These are phyloP conservation scores for Aricia artaxerxes DNA, from an alignment of 2,888 invertebrate species.

Conservation along the genomic window DNA sequence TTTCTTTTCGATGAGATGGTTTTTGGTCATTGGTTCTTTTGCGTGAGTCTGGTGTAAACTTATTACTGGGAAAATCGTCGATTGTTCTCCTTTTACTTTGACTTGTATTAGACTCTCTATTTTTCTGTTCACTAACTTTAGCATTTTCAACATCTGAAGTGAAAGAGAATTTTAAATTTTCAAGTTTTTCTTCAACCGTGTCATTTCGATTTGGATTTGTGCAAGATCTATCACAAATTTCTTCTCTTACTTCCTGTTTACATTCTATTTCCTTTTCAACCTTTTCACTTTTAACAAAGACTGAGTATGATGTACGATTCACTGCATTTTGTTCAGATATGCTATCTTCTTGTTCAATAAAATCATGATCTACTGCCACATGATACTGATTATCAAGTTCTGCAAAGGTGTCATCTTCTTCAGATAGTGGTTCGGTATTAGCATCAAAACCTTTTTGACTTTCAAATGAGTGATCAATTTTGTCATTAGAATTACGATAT, in stretches of 20 bases:
- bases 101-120: conserved; percentile 42
- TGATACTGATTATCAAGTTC: conserved; percentile 73
- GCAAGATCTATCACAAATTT: background rate
- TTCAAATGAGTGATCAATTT: conserved; percentile 41
- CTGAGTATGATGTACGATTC: conserved; percentile 33
- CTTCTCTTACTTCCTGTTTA: background rate
- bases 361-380: conserved; percentile 72
- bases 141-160: conserved; percentile 34
- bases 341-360: conserved; percentile 61
- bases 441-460: conserved; percentile 58
- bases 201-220: background rate
- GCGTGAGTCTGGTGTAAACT: conserved; percentile 51
- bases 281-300: conserved; percentile 46
- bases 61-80: background rate
- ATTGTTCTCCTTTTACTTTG: conserved; percentile 27
- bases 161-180: background rate
- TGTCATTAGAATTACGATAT: conserved; percentile 34
- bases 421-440: conserved; percentile 58
- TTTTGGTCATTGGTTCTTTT: conserved; percentile 69
- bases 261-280: conserved; percentile 22
- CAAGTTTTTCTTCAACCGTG: background rate
- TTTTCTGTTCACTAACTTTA: conserved; percentile 26
- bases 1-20: conserved; percentile 73
- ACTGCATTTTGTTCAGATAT: conserved; percentile 42
- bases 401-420: conserved; percentile 69